phyloP scores from a whole-genome alignment of 2,888 invertebrate species.

The Emmelina monodactyla region DNA sequence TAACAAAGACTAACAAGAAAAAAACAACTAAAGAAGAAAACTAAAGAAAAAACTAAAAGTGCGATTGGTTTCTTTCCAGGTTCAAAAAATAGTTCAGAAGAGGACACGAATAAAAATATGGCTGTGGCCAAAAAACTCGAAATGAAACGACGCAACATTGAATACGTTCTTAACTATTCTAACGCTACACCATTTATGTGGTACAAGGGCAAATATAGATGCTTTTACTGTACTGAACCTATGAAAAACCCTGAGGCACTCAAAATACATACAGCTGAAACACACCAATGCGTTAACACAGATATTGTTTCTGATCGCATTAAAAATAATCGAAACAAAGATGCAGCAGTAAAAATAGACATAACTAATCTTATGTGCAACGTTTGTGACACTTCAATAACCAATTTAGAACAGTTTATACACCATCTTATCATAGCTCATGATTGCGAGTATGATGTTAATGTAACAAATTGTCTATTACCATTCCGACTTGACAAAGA shows the following conservation, averaged over 20 bases:
- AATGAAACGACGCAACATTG: constrained; percentile 46
- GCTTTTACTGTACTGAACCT: constrained; percentile 48
- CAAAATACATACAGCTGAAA: constrained; percentile 34
- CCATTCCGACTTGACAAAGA: constrained; percentile 50
- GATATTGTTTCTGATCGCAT: constrained; percentile 47
- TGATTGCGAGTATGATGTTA: constrained; percentile 50
- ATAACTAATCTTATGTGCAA: constrained; percentile 43
- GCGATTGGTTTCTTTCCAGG: constrained; percentile 44
- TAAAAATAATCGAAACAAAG: constrained; percentile 48
- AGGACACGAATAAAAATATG: constrained; percentile 51
- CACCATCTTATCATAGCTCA: constrained; percentile 54
- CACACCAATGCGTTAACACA: constrained; percentile 40
- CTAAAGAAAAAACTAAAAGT: background rate
- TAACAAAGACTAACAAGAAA: too few relatives aligned
- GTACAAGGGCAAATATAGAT: constrained; percentile 48
- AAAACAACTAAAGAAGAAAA: background rate
- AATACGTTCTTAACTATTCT: constrained; percentile 49
- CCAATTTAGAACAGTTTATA: constrained; percentile 43
- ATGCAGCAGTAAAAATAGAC: constrained; percentile 55
- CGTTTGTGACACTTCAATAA: constrained; percentile 32
- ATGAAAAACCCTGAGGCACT: constrained; percentile 40
- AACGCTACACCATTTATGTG: constrained; percentile 54
- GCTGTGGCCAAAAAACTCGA: constrained; percentile 41
- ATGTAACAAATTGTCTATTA: constrained; percentile 46
- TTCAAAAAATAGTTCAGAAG: constrained; percentile 38